Percentiles rank a stretch among this genome's conserved stretches.
phyloP scores from a whole-genome alignment of 2,797 vertebrate genomes.

The Leptatherina wallacei region DNA sequence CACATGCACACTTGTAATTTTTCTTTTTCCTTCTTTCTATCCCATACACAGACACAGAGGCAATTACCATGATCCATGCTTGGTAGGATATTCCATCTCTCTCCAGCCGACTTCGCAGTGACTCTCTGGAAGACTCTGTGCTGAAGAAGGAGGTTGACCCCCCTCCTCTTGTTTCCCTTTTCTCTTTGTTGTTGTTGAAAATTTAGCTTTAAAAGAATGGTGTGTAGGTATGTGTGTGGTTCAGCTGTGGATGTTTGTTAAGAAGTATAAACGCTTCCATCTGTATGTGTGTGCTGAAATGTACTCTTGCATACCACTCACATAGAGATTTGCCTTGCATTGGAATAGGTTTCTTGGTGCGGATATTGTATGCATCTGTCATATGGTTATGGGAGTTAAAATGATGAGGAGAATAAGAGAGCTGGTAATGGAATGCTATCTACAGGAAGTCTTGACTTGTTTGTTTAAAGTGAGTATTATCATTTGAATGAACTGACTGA shows the following conservation, averaged over 20 bases:
- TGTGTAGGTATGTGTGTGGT: slow-evolving; percentile 15
- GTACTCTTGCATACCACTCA: slow-evolving; percentile 7
- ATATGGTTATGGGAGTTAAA: slow-evolving; percentile 23
- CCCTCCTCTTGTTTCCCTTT: slow-evolving; percentile 5
- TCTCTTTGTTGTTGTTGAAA: slow-evolving; percentile 41
- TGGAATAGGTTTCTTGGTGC: slow-evolving; percentile 19
- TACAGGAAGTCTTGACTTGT: slow-evolving; percentile 40
- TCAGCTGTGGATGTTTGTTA: slow-evolving; percentile 21
- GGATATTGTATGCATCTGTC: slow-evolving; percentile 21
- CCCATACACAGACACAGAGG: slow-evolving; percentile 74
- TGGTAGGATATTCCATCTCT: slow-evolving; percentile 71
- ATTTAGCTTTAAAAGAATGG: slow-evolving; percentile 42
- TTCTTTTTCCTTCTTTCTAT: slow-evolving; percentile 70
- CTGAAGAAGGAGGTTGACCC: slow-evolving; percentile 44
- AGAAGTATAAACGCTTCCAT: slow-evolving; percentile 21
- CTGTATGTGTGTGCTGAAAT: neutral
- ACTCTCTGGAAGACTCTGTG: slow-evolving; percentile 66
- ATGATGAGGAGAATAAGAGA: slow-evolving; percentile 26
- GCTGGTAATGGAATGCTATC: slow-evolving; percentile 36
- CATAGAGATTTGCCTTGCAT: slow-evolving; percentile 31
- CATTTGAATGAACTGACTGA: slow-evolving; percentile 61
- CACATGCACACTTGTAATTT: slow-evolving; percentile 52
- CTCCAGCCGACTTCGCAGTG: slow-evolving; percentile 63
- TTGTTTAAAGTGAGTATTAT: slow-evolving; percentile 66
- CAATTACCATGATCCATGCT: slow-evolving; percentile 83